A percentile compares a stretch with the other conserved stretches of the same genome.
phyloP scores from a whole-genome alignment of 1,140 invertebrate genomes.

The Temnothorax nylanderi region DNA sequence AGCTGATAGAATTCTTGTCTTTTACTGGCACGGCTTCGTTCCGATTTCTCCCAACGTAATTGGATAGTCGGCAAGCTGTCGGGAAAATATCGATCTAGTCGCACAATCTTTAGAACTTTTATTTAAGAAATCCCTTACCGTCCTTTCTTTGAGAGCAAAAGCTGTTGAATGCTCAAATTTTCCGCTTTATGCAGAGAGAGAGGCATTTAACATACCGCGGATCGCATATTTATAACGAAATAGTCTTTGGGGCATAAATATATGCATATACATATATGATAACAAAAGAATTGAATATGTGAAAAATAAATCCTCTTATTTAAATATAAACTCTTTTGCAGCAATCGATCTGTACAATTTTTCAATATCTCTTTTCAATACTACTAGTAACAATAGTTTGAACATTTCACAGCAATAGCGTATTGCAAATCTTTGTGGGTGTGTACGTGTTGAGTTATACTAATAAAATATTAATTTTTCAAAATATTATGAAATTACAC shows the following conservation, averaged over 20 bases:
- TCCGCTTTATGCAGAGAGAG: not conserved
- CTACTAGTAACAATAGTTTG: not conserved
- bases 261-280: not conserved
- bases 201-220: not conserved
- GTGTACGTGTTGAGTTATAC: not conserved
- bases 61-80: slow-evolving; percentile 60
- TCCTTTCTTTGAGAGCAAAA: slow-evolving; percentile 15
- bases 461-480: slow-evolving; percentile 9
- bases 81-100: slow-evolving; percentile 45
- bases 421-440: not conserved
- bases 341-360: not conserved
- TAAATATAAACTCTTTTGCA: not conserved
- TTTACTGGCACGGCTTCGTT: slow-evolving; percentile 29
- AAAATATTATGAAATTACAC: not conserved
- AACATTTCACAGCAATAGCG: not conserved
- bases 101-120: slow-evolving; percentile 37
- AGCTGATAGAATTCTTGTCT: slow-evolving; percentile 52
- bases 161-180: not conserved
- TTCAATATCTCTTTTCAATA: not conserved
- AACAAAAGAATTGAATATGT: not conserved
- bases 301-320: not conserved
- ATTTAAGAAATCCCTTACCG: slow-evolving; percentile 47
- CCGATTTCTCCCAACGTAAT: slow-evolving; percentile 42
- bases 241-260: not conserved
- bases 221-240: not conserved